Evolutionary conservation across 2,888 invertebrate species (phyloP).

Genomic region (Chrysolina americana): DNA sequence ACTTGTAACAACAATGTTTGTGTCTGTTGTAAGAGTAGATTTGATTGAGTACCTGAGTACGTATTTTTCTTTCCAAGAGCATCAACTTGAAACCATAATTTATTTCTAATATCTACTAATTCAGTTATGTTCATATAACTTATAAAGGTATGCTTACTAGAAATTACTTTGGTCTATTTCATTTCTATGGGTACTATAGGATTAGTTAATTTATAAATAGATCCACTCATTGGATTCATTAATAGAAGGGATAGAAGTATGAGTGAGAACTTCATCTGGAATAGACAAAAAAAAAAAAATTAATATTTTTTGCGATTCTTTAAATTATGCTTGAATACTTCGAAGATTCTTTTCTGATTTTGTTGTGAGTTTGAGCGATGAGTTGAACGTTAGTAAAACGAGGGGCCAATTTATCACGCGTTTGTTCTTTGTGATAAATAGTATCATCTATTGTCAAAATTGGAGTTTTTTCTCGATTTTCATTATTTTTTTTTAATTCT

Average conservation of each 20-base stretch:
- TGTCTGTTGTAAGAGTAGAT: constrained; percentile 22
- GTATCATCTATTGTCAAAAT: too few species aligned
- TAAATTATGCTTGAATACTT: constrained; percentile 23
- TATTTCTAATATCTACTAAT: constrained; percentile 19
- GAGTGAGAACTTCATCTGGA: not conserved
- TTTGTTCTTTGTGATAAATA: constrained; percentile 22
- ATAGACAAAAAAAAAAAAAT: not conserved
- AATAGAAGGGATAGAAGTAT: constrained; percentile 7
- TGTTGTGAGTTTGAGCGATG: constrained; percentile 27
- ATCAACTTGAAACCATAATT: constrained; percentile 2
- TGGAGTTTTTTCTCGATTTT: constrained; percentile 6
- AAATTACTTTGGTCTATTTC: constrained; percentile 18
- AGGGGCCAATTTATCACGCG: constrained; percentile 17
- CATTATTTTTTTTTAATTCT: not conserved
- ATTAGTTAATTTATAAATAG: constrained; percentile 12
- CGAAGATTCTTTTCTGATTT: constrained; percentile 21
- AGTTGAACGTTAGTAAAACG: constrained; percentile 15
- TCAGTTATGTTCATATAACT: constrained; percentile 23
- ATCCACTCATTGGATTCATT: constrained; percentile 5
- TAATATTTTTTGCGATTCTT: constrained; percentile 26
- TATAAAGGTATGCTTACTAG: constrained; percentile 3
- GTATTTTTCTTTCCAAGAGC: not conserved
- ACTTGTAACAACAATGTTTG: constrained; percentile 16
- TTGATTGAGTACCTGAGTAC: not conserved
- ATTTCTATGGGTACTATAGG: constrained; percentile 19